Evolutionary conservation across 92 coral and sea anemone species (phyloP).

Genomic region (Porites lobata): DNA sequence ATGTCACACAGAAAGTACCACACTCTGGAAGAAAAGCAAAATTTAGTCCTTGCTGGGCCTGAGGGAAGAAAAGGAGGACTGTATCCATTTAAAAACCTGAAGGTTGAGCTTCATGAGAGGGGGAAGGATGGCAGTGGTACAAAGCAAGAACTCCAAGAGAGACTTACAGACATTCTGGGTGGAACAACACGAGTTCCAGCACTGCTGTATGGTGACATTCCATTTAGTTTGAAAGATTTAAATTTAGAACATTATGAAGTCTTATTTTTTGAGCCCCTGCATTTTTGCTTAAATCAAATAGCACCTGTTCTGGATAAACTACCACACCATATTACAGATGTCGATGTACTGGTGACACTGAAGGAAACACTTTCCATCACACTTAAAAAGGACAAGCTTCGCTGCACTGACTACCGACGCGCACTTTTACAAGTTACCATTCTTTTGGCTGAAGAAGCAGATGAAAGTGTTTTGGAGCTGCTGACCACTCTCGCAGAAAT

Average conservation of each 20-base stretch:
- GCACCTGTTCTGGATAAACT: conserved; percentile 21
- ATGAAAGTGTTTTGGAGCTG: conserved; percentile 39
- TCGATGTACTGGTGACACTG: conserved; percentile 10
- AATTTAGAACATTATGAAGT: conserved; percentile 48
- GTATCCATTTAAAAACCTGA: too few relatives aligned
- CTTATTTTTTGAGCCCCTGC: conserved; percentile 47
- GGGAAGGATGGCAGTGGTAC: background rate
- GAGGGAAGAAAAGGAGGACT: too few relatives aligned
- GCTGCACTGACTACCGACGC: conserved; percentile 49
- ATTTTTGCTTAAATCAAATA: conserved; percentile 40
- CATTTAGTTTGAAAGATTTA: background rate
- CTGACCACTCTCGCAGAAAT: conserved; percentile 41
- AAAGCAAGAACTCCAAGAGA: conserved; percentile 36
- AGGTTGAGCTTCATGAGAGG: conserved; percentile 24
- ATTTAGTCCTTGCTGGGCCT: too few relatives aligned
- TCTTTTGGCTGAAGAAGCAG: conserved; percentile 22
- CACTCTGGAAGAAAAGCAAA: too few relatives aligned
- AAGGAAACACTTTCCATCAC: conserved; percentile 19
- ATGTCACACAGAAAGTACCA: too few relatives aligned
- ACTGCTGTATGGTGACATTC: conserved; percentile 31
- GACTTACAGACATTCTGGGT: conserved; percentile 32
- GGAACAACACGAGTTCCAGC: conserved; percentile 48
- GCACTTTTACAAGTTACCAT: conserved; percentile 51
- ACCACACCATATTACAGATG: conserved; percentile 46
- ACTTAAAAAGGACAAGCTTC: conserved; percentile 36